A percentile compares a stretch with the other conserved stretches of the same genome.
Conservation (phyloP, 2,888 invertebrate species). For the Drosophila macrospina region DNA sequence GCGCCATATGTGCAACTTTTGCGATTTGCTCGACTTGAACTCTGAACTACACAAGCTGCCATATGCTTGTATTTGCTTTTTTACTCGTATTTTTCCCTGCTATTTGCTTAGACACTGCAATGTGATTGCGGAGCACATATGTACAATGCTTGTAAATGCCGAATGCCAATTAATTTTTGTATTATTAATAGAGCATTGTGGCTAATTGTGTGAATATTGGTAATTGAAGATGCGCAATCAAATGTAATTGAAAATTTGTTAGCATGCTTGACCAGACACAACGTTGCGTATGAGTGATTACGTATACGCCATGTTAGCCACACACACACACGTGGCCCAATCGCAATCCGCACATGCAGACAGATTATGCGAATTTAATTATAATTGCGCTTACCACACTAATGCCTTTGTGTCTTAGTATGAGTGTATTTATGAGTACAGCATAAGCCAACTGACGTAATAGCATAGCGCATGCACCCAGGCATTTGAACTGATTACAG, state of each 20-base stretch:
- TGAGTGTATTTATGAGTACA: conserved; percentile 2
- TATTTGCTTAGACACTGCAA: conserved; percentile 27
- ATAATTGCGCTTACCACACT: conserved; percentile 61
- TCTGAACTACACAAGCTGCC: conserved; percentile 55
- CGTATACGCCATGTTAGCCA: conserved; percentile 34
- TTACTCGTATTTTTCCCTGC: conserved; percentile 17
- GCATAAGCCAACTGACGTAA: conserved; percentile 55
- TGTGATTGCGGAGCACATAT: conserved; percentile 24
- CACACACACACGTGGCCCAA: conserved; percentile 8
- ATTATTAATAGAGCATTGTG: conserved; percentile 17
- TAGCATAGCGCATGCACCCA: conserved; percentile 15
- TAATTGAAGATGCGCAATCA: conserved; percentile 30
- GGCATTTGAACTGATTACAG: conserved; percentile 17
- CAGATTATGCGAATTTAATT: conserved; percentile 67
- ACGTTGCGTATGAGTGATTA: conserved; percentile 55
- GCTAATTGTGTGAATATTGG: conserved; percentile 8
- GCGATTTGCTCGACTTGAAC: conserved; percentile 46
- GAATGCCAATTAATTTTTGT: conserved; percentile 44
- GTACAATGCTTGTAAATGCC: conserved; percentile 10
- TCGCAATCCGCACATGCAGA: conserved; percentile 17
- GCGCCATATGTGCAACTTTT: conserved; percentile 56
- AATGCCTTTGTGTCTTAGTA: conserved; percentile 42
- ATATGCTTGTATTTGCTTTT: conserved; percentile 51
- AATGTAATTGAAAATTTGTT: conserved; percentile 23
- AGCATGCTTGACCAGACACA: conserved; percentile 22